Conservation (phyloP, 2,888 invertebrate genomes). For the Pegoplata infirma region DNA sequence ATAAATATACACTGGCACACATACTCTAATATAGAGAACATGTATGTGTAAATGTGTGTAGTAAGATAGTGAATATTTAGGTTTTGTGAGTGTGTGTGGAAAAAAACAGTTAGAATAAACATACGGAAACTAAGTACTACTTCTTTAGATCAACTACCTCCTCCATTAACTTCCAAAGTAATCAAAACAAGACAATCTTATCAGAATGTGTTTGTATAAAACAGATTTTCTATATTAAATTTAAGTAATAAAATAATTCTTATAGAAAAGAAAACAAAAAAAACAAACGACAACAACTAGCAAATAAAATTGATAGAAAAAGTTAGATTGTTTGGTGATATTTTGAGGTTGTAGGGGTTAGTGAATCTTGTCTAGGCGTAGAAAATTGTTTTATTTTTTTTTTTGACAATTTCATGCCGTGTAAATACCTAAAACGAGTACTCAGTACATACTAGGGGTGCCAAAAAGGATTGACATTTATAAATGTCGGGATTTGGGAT, state of each 20-base stretch:
- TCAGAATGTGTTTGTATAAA: neutral
- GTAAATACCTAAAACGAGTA: no score
- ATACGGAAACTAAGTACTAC: neutral
- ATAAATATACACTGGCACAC: neutral
- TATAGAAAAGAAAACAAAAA: neutral
- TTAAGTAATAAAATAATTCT: slow-evolving; percentile 31
- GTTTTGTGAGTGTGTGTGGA: neutral
- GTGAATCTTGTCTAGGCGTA: neutral
- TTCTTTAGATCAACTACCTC: neutral
- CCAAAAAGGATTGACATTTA: no score
- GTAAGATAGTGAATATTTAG: neutral
- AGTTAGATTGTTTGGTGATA: neutral
- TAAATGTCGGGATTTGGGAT: no score
- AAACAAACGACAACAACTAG: neutral
- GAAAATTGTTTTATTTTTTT: neutral
- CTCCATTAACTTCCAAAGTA: neutral
- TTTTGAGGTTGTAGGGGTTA: neutral
- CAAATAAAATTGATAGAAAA: neutral
- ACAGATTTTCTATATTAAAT: neutral
- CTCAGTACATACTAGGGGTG: no score
- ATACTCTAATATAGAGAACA: neutral
- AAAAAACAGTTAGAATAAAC: neutral
- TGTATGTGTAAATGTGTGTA: no score
- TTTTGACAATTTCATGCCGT: no score
- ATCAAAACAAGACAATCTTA: neutral